Evolutionary conservation across 2,113 vertebrate genomes (phyloP), one percentile per base, ranked within the genome.

Genomic region (Elephantulus edwardii): DNA sequence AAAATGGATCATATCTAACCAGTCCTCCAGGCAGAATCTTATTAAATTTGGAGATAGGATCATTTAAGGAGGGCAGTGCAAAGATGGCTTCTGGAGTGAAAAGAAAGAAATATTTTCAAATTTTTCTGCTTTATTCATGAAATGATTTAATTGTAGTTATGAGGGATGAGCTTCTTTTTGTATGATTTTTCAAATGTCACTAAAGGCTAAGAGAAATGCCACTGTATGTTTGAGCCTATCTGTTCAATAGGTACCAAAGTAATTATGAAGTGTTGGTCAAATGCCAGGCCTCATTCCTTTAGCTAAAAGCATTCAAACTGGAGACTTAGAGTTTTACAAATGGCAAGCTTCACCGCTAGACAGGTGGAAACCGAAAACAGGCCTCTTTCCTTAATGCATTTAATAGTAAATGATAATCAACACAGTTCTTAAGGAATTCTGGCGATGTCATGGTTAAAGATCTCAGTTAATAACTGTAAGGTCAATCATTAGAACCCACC

Each of bases 231-330:
- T 83, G 35, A 92, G 26, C 14, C 48, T 33, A 88, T 87, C 46
- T 93, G 48, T 70, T 83, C 50, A 56, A 40, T 56, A 80, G 76
- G 28, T 79, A 16, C 42, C 72, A 76, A 54, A 52, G 16, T 58
- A 79, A 88, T 86, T 83, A 54, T 54, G 66, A 83, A 88, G 28
- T n/a, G 68, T 70, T 64, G 5, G 83, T 86, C 87, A 83, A 85
- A 56, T 86, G 30, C 42, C 12, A n/a, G 77, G 42, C 10, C n/a
- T 86, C 48, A 4, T 62, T 89, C 71, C 28, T 66, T 40, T 86
- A 74, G 68, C 75, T 88, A 28, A 88, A 93, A 94, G 30, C 9
- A 72, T 84, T 88, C 48, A 80, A 72, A 88, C n/a, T 52, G 24
- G 11, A 95, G 38, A 66, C 24, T 75, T 44, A 62, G 24, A 86